Percentiles rank a stretch among this genome's conserved stretches.
Conservation (phyloP, 2,113 vertebrate genomes). For the Odocoileus hemionus region DNA sequence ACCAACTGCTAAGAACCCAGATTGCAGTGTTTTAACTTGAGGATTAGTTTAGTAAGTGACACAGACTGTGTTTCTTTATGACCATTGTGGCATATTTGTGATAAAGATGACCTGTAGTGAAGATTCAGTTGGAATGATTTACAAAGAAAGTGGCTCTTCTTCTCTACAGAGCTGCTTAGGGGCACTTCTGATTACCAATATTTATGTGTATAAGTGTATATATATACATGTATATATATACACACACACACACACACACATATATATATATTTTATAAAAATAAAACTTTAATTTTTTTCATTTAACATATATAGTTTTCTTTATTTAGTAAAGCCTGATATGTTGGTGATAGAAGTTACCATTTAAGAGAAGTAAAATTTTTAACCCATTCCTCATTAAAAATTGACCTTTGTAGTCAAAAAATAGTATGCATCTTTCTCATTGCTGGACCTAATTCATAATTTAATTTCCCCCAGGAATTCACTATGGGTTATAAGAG, state of each 20-base stretch:
- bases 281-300: neutral
- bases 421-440: neutral
- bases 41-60: neutral
- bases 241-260: no score
- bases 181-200: neutral
- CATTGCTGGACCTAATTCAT: neutral
- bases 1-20: neutral
- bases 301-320: neutral
- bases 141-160: neutral
- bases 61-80: neutral
- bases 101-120: neutral
- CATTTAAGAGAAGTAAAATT: neutral
- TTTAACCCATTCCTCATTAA: neutral
- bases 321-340: neutral
- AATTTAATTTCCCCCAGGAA: neutral
- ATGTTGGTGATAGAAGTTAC: neutral
- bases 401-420: neutral
- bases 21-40: neutral
- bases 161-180: neutral
- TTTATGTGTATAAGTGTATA: neutral
- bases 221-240: neutral
- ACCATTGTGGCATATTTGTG: neutral
- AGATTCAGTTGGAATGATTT: neutral
- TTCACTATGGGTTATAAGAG: neutral
- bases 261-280: neutral